A percentile compares a stretch with the other conserved stretches of the same genome.
phyloP scores from a whole-genome alignment of 1,140 invertebrate genomes.

The Asbolus verrucosus region DNA sequence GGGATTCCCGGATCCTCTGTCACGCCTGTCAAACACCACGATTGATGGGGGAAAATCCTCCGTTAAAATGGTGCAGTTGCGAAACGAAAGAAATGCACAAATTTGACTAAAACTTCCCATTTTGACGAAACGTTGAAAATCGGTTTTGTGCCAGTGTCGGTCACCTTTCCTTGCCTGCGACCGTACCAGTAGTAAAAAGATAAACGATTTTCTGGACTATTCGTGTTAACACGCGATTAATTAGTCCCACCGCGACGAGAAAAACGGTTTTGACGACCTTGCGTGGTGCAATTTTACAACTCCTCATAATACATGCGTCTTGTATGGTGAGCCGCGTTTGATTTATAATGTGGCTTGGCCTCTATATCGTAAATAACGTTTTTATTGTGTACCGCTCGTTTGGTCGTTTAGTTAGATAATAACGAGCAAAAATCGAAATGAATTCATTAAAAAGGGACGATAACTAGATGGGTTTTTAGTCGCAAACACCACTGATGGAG shows the following conservation, averaged over 20 bases:
- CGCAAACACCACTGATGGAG: too few species aligned
- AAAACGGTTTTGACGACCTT: constrained; percentile 7
- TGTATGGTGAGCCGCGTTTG: neutral
- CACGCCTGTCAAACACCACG: constrained; percentile 6
- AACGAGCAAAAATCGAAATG: constrained; percentile 25
- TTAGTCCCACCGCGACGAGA: constrained; percentile 11
- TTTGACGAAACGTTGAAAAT: too few species aligned
- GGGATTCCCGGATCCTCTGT: neutral
- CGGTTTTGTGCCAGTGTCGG: too few species aligned
- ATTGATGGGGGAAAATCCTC: constrained; percentile 5
- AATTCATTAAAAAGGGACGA: neutral
- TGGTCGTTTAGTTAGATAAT: constrained; percentile 10
- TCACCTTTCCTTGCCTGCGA: too few species aligned
- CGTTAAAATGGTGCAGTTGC: neutral
- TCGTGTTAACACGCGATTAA: constrained; percentile 17
- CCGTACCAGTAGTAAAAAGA: too few species aligned
- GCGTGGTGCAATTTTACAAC: constrained; percentile 20
- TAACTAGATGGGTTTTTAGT: constrained; percentile 6
- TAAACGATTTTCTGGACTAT: neutral
- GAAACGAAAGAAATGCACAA: too few species aligned
- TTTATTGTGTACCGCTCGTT: constrained; percentile 22
- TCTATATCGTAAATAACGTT: constrained; percentile 29
- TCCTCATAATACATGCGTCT: constrained; percentile 8
- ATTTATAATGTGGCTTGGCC: constrained; percentile 10
- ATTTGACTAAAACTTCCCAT: neutral